Conservation (phyloP, 2,888 invertebrate genomes). For the Mesoligia furuncula region DNA sequence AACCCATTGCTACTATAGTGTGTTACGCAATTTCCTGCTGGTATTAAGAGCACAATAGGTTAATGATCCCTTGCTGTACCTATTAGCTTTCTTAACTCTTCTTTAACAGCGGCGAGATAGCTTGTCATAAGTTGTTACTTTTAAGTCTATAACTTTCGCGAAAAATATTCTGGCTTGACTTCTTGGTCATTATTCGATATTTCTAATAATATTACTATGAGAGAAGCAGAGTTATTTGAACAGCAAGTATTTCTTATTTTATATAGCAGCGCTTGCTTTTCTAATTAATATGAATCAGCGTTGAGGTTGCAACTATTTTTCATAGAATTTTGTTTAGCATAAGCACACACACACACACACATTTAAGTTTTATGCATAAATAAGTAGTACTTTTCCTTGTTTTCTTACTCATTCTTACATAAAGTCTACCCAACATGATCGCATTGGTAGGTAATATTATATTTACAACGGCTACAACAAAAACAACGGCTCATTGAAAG, state of each 20-base stretch:
- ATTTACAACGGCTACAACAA: no score
- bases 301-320: not conserved
- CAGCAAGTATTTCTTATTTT: not conserved
- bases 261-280: not conserved
- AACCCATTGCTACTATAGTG: no score
- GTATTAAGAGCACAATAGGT: not conserved
- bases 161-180: not conserved
- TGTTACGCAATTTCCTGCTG: no score
- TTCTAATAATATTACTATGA: not conserved
- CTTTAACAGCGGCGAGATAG: not conserved
- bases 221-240: no score
- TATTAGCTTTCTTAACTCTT: not conserved
- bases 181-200: not conserved
- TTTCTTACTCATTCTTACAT: conserved; percentile 13
- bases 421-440: not conserved
- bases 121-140: not conserved
- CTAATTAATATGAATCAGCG: not conserved
- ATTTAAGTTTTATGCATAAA: not conserved
- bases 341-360: not conserved
- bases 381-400: not conserved
- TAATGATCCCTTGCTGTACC: conserved; percentile 1
- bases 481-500: not conserved
- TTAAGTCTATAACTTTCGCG: not conserved
- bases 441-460: not conserved
- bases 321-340: not conserved